A percentile compares a stretch with the other conserved stretches of the same genome.
Evolutionary conservation across 2,797 vertebrate genomes (phyloP).

Genomic region (Peromyscus melanophrys): DNA sequence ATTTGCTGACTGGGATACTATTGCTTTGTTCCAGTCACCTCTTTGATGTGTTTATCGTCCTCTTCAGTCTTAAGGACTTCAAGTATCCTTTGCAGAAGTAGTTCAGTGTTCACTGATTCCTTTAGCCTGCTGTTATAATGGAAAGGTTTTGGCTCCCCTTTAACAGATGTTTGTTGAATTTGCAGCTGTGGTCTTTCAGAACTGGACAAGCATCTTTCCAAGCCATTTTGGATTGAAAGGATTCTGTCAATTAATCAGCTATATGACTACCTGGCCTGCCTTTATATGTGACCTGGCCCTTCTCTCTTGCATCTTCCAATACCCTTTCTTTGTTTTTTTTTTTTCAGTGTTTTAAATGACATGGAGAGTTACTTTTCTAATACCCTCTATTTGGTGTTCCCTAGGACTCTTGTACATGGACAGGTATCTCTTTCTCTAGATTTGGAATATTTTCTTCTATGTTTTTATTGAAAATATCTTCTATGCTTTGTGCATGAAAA

Average conservation of each 20-base stretch:
- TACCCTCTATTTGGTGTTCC: background rate
- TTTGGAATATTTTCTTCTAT: background rate
- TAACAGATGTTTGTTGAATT: background rate
- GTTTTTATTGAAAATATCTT: background rate
- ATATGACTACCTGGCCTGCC: background rate
- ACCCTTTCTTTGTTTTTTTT: background rate
- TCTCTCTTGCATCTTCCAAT: background rate
- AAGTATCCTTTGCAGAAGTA: background rate
- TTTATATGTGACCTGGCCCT: background rate
- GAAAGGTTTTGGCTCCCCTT: background rate
- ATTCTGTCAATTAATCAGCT: background rate
- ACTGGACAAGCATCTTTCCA: background rate
- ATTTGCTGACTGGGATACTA: background rate
- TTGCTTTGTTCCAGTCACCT: background rate
- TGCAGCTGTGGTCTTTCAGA: background rate
- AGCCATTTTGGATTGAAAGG: background rate
- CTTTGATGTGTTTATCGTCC: background rate
- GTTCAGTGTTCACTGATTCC: background rate
- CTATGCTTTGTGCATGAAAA: background rate
- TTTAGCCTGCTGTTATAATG: too few species aligned
- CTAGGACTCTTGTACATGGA: background rate
- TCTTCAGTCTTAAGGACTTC: background rate
- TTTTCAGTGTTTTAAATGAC: background rate
- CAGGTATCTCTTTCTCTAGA: background rate
- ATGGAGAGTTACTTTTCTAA: background rate